These are phyloP conservation scores for Trichomalopsis sarcophagae DNA, from an alignment of 1,140 invertebrate genomes.

Conservation along the genomic window DNA sequence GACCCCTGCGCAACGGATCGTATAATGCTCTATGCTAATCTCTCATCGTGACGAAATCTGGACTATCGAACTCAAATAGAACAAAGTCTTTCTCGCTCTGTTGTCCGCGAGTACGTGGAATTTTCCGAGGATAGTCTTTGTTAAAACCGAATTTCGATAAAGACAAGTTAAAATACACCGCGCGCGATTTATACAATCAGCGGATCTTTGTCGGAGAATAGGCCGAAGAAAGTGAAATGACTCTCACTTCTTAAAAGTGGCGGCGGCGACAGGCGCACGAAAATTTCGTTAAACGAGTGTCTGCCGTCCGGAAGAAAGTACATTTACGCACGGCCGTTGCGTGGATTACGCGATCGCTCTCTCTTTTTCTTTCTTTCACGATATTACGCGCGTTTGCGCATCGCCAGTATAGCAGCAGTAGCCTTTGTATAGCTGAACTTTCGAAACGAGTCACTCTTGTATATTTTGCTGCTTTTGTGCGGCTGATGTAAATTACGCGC, in stretches of 20 bases:
- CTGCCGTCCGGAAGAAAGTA: background rate
- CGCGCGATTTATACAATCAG: too few relatives aligned
- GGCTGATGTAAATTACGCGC: background rate
- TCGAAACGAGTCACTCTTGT: background rate
- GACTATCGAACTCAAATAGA: constrained; percentile 26
- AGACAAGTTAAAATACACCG: too few relatives aligned
- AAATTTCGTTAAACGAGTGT: background rate
- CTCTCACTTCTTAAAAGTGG: constrained; percentile 24
- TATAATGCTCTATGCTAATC: constrained; percentile 52
- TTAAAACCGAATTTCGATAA: too few relatives aligned
- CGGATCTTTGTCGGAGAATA: background rate
- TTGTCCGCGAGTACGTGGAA: too few relatives aligned
- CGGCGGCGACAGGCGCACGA: background rate
- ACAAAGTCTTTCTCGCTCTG: background rate
- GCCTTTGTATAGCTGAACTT: background rate
- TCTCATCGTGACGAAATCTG: constrained; percentile 13
- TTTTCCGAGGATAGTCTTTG: too few relatives aligned
- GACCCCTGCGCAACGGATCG: constrained; percentile 51
- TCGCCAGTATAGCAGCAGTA: background rate
- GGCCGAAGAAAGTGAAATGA: constrained; percentile 43
- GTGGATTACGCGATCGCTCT: constrained; percentile 18
- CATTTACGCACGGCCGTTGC: background rate
- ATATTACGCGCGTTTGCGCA: background rate
- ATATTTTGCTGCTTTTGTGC: background rate
- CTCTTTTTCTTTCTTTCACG: too few relatives aligned